Conservation (phyloP, 2,888 invertebrate species). For the Lacanobia oleracea region DNA sequence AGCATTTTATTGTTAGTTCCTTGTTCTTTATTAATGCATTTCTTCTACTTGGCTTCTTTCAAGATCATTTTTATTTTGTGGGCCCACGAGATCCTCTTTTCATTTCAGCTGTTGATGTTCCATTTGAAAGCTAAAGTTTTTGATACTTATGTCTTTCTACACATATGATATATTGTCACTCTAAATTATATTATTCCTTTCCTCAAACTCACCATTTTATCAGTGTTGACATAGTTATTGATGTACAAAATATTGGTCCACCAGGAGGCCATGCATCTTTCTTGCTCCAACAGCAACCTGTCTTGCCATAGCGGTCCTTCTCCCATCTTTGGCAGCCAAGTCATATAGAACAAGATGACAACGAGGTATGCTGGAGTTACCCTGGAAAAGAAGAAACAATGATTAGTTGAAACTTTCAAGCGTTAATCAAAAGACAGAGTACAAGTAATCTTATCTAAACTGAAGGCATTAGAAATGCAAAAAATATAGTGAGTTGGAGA, state of each 20-base stretch:
- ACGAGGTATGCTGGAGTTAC: conserved; percentile 94
- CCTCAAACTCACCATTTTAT: conserved; percentile 88
- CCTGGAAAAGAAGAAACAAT: conserved; percentile 79
- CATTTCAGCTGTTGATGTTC: too few relatives aligned
- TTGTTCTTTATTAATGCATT: conserved; percentile 7
- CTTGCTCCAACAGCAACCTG: conserved; percentile 89
- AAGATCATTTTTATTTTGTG: background rate
- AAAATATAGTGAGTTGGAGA: too few relatives aligned
- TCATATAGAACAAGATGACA: conserved; percentile 93
- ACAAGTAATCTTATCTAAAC: too few relatives aligned
- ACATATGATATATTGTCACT: too few relatives aligned
- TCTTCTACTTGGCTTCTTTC: background rate
- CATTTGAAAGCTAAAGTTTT: background rate
- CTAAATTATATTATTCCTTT: background rate
- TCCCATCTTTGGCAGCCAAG: conserved; percentile 92
- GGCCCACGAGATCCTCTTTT: background rate
- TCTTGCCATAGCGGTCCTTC: conserved; percentile 94
- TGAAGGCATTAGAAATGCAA: too few relatives aligned
- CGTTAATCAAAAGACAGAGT: too few relatives aligned
- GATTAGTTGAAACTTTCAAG: background rate
- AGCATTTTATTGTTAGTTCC: conserved; percentile 14
- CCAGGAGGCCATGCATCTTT: conserved; percentile 92
- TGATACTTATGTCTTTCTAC: too few relatives aligned
- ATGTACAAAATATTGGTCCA: conserved; percentile 94
- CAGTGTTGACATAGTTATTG: conserved; percentile 93